A percentile compares a stretch with the other conserved stretches of the same genome.
phyloP scores from a whole-genome alignment of 2,888 invertebrate genomes.

The Chirona hameri region DNA sequence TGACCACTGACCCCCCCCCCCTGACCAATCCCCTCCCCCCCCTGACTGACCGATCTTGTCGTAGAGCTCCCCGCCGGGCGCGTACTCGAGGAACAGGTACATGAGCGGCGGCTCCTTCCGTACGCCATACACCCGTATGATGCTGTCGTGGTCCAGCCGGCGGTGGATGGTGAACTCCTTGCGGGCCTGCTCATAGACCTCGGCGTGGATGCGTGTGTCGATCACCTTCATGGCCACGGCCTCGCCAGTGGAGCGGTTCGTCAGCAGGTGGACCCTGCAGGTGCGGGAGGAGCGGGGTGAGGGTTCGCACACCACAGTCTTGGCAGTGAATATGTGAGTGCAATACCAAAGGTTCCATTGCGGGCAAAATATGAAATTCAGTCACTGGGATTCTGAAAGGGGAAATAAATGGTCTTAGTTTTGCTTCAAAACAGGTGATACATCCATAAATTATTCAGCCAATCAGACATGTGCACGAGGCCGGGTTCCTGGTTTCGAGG shows the following conservation, averaged over 20 bases:
- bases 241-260: slow-evolving; percentile 75
- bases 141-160: slow-evolving; percentile 75
- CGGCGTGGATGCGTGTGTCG: slow-evolving; percentile 64
- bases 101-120: slow-evolving; percentile 70
- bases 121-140: slow-evolving; percentile 65
- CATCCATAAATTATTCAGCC: too few species aligned
- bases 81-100: slow-evolving; percentile 95
- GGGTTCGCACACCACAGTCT: background rate
- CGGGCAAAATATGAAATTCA: too few species aligned
- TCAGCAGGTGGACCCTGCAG: slow-evolving; percentile 71
- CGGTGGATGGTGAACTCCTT: slow-evolving; percentile 85
- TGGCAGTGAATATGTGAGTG: background rate
- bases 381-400: too few species aligned
- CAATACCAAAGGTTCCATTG: too few species aligned
- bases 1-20: too few species aligned
- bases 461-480: too few species aligned
- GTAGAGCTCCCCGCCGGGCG: slow-evolving; percentile 94
- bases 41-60: slow-evolving; percentile 76
- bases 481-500: too few species aligned
- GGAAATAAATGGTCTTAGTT: too few species aligned
- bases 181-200: slow-evolving; percentile 55
- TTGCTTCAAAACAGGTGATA: too few species aligned
- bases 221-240: slow-evolving; percentile 91
- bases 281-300: background rate
- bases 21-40: too few species aligned